These are phyloP conservation scores for Corythaixoides concolor DNA, from an alignment of 2,113 vertebrate genomes.

Conservation along the genomic window DNA sequence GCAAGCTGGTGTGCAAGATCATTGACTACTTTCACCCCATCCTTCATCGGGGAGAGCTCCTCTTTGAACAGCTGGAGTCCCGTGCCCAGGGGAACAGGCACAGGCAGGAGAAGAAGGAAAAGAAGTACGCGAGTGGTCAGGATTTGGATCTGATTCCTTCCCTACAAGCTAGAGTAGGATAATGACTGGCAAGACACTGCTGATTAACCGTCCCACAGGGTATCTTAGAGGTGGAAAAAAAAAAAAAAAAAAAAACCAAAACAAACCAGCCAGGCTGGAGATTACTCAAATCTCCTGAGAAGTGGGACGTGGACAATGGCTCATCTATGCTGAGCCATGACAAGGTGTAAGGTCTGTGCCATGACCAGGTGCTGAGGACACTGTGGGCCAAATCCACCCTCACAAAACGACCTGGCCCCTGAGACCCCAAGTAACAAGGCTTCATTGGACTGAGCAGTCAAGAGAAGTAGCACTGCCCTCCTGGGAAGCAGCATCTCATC, in stretches of 20 bases:
- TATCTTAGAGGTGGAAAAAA: not conserved
- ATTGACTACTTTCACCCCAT: slow-evolving; percentile 92
- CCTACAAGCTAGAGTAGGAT: not conserved
- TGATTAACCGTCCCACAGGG: not conserved
- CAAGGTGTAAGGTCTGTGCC: not conserved
- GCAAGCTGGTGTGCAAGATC: slow-evolving; percentile 96
- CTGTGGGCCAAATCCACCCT: not conserved
- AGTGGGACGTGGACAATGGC: not conserved
- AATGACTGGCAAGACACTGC: not conserved
- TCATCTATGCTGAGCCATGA: not conserved
- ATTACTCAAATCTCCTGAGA: not conserved
- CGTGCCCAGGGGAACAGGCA: not conserved
- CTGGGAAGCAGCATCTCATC: not conserved
- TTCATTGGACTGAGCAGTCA: not conserved
- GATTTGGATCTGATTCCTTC: not conserved
- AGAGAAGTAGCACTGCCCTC: not conserved
- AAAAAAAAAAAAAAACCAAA: not conserved
- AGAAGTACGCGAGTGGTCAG: not conserved
- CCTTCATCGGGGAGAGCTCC: slow-evolving; percentile 90
- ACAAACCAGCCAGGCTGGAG: not conserved
- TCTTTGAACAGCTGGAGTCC: slow-evolving; percentile 90
- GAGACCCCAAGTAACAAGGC: not conserved
- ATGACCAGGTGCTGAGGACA: not conserved
- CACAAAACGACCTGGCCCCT: not conserved
- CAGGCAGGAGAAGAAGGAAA: not conserved